phyloP scores from a whole-genome alignment of 92 coral and sea anemone genomes.

The Siderastrea radians region DNA sequence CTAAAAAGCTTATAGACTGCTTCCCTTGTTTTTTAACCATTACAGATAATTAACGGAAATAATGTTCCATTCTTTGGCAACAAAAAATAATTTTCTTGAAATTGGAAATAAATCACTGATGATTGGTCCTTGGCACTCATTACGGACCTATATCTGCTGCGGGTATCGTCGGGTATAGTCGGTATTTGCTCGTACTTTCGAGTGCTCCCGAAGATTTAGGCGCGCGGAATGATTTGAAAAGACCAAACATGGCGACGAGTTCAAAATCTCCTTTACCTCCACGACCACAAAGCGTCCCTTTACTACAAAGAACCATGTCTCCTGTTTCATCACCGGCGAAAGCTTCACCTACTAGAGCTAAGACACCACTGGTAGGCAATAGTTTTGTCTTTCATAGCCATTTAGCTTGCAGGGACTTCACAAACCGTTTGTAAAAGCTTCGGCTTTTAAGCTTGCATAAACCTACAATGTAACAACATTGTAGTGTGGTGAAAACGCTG shows the following conservation, averaged over 20 bases:
- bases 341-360: slow-evolving; percentile 71
- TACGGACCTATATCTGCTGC: not conserved
- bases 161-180: not conserved
- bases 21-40: no score
- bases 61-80: no score
- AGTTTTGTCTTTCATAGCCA: not conserved
- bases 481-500: not conserved
- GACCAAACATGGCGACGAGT: slow-evolving; percentile 91
- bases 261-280: slow-evolving; percentile 91
- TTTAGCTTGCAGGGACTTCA: not conserved
- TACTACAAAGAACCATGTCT: slow-evolving; percentile 84
- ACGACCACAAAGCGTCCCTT: slow-evolving; percentile 95
- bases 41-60: no score
- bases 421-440: not conserved
- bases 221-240: slow-evolving; percentile 78
- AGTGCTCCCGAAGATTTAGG: slow-evolving; percentile 81
- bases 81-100: no score
- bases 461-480: not conserved
- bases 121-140: not conserved
- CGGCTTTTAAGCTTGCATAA: not conserved
- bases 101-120: no score
- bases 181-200: slow-evolving; percentile 55
- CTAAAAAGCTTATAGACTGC: no score
- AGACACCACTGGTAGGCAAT: slow-evolving; percentile 84
- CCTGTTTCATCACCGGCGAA: slow-evolving; percentile 71